Conservation (phyloP, 2,888 invertebrate species). For the Amblyjoppa fuscipennis region DNA sequence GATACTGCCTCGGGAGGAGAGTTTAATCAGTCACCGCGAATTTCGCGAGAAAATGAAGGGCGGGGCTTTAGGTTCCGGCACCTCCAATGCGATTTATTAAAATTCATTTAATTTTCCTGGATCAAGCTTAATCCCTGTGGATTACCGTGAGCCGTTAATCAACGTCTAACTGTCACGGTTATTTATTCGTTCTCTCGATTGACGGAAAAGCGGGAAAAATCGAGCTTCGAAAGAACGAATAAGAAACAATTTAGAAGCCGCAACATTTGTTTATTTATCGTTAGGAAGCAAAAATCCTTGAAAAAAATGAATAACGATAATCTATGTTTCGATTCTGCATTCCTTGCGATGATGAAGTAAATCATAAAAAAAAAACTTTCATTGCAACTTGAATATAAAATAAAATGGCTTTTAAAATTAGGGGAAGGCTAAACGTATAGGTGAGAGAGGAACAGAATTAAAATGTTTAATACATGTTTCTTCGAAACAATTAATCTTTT, state of each 20-base stretch:
- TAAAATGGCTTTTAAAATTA: background rate
- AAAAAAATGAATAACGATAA: background rate
- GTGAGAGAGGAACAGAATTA: no score
- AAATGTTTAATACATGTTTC: no score
- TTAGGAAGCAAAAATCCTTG: no score
- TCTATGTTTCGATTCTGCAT: no score
- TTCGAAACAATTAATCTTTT: no score
- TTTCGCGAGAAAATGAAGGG: background rate
- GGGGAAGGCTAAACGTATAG: background rate
- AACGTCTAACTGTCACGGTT: background rate
- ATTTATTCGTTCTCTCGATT: background rate
- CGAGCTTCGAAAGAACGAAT: background rate
- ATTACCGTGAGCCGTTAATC: background rate
- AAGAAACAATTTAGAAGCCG: background rate
- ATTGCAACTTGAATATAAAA: background rate
- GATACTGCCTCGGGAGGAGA: background rate
- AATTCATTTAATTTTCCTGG: conserved; percentile 19
- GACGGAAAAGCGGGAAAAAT: background rate
- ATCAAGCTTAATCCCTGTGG: conserved; percentile 11
- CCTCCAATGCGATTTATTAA: conserved; percentile 15
- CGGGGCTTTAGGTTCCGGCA: background rate
- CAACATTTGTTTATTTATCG: background rate
- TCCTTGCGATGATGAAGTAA: no score
- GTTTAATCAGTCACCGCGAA: conserved; percentile 11
- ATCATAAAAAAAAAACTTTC: no score